These are phyloP conservation scores for Rhinatrema bivittatum DNA, from an alignment of 2,797 vertebrate species.

Conservation along the genomic window DNA sequence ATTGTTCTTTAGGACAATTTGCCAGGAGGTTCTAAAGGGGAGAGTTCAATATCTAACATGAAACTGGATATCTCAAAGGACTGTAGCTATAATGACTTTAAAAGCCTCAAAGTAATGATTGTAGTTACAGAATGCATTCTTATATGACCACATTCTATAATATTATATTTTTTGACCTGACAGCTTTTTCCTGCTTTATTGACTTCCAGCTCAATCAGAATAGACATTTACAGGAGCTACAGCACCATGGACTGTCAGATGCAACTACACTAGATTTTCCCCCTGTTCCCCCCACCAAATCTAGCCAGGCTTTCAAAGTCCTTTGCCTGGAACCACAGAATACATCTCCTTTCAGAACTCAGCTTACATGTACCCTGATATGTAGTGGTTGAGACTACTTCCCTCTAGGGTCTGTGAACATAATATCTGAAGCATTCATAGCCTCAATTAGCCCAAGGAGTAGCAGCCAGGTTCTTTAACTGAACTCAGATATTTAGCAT, in stretches of 20 bases:
- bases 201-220: background rate
- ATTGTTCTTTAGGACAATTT: constrained; percentile 23
- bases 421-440: too few relatives aligned
- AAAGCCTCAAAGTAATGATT: constrained; percentile 28
- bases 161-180: constrained; percentile 11
- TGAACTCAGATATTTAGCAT: too few relatives aligned
- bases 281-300: constrained; percentile 2
- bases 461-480: too few relatives aligned
- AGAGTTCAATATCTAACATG: constrained; percentile 27
- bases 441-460: too few relatives aligned
- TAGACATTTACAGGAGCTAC: background rate
- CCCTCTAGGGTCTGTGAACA: too few relatives aligned
- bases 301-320: too few relatives aligned
- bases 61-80: constrained; percentile 32
- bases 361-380: too few relatives aligned
- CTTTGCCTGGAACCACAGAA: too few relatives aligned
- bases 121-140: constrained; percentile 23
- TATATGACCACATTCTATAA: constrained; percentile 21
- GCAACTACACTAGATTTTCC: background rate
- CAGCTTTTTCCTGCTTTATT: constrained; percentile 1
- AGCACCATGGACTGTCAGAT: background rate
- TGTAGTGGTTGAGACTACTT: too few relatives aligned
- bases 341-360: too few relatives aligned
- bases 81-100: constrained; percentile 34
- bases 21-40: constrained; percentile 25